Conservation (phyloP, 2,797 vertebrate genomes). For the Spheniscus humboldti region DNA sequence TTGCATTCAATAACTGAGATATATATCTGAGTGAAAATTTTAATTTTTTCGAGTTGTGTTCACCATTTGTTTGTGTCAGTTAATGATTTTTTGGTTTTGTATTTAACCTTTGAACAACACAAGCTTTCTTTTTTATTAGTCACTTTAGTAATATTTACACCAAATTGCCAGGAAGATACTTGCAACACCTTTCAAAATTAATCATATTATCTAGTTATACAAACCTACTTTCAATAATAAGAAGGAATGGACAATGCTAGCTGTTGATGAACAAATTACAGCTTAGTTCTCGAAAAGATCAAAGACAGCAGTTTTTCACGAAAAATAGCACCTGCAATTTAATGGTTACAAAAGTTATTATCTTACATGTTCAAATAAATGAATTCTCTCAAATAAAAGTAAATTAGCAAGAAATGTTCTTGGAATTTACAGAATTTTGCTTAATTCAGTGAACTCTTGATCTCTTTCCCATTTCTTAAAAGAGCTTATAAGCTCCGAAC, state of each 20-base stretch:
- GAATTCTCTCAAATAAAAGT: neutral
- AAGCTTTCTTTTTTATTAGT: neutral
- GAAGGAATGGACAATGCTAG: neutral
- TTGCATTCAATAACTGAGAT: neutral
- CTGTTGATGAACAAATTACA: neutral
- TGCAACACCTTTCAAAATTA: neutral
- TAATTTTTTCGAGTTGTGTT: neutral
- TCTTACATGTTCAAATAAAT: neutral
- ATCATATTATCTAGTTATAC: neutral
- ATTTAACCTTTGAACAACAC: neutral
- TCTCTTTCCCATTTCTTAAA: slow-evolving; percentile 52
- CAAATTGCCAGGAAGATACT: neutral
- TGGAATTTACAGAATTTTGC: slow-evolving; percentile 2
- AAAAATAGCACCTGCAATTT: neutral
- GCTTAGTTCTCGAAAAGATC: neutral
- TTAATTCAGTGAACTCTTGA: slow-evolving; percentile 30
- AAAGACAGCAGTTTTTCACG: neutral
- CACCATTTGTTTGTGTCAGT: neutral
- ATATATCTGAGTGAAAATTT: neutral
- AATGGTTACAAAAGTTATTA: neutral
- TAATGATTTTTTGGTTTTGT: neutral
- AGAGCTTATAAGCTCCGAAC: neutral
- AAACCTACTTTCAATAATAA: neutral
- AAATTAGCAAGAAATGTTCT: neutral
- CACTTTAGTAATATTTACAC: neutral